Conservation (phyloP, 2,888 invertebrate species). For the Cremastinae sp. region DNA sequence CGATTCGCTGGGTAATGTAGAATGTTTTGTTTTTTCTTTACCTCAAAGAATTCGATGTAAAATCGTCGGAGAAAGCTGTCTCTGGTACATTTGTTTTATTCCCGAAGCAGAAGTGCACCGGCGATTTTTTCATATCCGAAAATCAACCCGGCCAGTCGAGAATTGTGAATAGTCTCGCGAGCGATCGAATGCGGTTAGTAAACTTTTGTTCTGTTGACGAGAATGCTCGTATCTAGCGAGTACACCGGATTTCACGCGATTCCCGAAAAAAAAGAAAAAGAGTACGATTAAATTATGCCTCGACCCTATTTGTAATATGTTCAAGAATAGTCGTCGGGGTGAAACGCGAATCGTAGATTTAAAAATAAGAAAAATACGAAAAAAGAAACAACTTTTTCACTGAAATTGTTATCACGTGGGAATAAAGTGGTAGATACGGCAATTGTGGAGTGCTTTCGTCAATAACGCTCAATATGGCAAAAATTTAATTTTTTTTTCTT, state of each 20-base stretch:
- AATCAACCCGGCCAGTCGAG: neutral
- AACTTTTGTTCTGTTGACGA: conserved; percentile 13
- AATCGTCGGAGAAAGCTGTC: too few species aligned
- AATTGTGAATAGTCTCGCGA: neutral
- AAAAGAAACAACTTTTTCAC: conserved; percentile 62
- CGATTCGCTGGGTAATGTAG: too few species aligned
- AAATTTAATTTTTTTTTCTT: too few species aligned
- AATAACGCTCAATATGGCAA: conserved; percentile 59
- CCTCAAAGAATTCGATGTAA: too few species aligned
- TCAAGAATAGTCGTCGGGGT: conserved; percentile 63
- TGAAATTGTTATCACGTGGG: conserved; percentile 59
- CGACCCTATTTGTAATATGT: conserved; percentile 67
- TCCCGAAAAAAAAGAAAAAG: conserved; percentile 17
- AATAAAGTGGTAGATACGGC: conserved; percentile 50
- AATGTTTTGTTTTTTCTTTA: too few species aligned
- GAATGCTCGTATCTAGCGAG: conserved; percentile 1
- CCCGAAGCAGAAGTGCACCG: too few species aligned
- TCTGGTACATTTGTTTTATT: too few species aligned
- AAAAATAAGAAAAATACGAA: conserved; percentile 15
- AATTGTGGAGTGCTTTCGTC: conserved; percentile 62
- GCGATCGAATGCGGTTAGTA: conserved; percentile 11
- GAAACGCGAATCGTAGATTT: conserved; percentile 41
- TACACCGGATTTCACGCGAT: conserved; percentile 18
- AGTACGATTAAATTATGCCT: conserved; percentile 58
- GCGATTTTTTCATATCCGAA: too few species aligned